phyloP scores from a whole-genome alignment of 2,888 invertebrate species.

The Tyria jacobaeae region DNA sequence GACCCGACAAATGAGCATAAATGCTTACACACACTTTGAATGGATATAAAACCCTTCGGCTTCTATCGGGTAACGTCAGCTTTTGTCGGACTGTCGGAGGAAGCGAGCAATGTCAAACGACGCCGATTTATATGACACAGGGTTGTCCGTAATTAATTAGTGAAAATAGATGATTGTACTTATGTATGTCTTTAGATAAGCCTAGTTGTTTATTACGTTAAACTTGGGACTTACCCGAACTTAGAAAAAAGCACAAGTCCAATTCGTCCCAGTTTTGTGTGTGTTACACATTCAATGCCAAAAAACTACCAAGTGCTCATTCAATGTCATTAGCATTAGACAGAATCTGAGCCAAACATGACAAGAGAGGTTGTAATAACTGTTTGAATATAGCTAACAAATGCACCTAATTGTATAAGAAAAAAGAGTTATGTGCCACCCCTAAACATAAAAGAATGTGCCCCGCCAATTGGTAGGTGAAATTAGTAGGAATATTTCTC shows the following conservation, averaged over 20 bases:
- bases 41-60: conserved; percentile 58
- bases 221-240: too few species aligned
- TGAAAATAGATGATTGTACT: not conserved
- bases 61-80: conserved; percentile 38
- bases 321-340: too few species aligned
- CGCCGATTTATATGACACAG: conserved; percentile 69
- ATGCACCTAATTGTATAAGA: not conserved
- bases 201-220: too few species aligned
- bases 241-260: too few species aligned
- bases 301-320: too few species aligned
- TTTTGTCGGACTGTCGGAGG: conserved; percentile 48
- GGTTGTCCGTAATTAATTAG: conserved; percentile 25
- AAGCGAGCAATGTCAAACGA: conserved; percentile 69
- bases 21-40: conserved; percentile 65
- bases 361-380: not conserved
- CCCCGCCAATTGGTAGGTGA: conserved; percentile 77
- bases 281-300: too few species aligned
- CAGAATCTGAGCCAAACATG: not conserved
- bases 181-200: not conserved
- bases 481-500: conserved; percentile 73
- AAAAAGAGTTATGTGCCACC: conserved; percentile 22
- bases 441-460: conserved; percentile 55
- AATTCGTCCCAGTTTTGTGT: too few species aligned
- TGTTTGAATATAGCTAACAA: not conserved
- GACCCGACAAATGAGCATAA: conserved; percentile 75